These are phyloP conservation scores for Minunthozetes semirufus DNA, from an alignment of 2,888 invertebrate genomes.

Conservation along the genomic window DNA sequence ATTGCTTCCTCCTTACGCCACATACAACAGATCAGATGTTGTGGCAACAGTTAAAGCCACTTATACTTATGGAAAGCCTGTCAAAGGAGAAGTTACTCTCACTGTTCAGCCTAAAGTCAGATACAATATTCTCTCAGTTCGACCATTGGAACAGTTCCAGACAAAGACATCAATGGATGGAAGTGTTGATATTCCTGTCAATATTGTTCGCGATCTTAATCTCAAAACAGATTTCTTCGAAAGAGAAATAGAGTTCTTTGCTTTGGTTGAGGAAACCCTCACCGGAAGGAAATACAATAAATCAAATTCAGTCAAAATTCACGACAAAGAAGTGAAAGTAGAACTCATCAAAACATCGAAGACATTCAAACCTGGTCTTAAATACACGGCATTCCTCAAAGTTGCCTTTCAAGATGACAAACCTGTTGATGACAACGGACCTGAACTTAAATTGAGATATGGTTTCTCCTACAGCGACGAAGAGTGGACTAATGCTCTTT, in stretches of 20 bases:
- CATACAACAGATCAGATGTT: slow-evolving; percentile 70
- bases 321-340: slow-evolving; percentile 68
- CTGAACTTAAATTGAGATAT: slow-evolving; percentile 57
- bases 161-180: slow-evolving; percentile 55
- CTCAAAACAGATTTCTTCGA: slow-evolving; percentile 68
- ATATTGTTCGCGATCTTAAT: slow-evolving; percentile 65
- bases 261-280: slow-evolving; percentile 79
- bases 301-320: slow-evolving; percentile 64
- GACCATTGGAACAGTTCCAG: slow-evolving; percentile 43
- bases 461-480: slow-evolving; percentile 59
- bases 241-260: slow-evolving; percentile 73
- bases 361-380: slow-evolving; percentile 79
- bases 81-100: slow-evolving; percentile 75
- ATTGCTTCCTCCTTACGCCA: slow-evolving; percentile 70
- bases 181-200: slow-evolving; percentile 69
- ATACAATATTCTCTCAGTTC: slow-evolving; percentile 40
- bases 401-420: slow-evolving; percentile 63
- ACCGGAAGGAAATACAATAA: slow-evolving; percentile 77
- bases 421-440: slow-evolving; percentile 57
- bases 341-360: slow-evolving; percentile 71
- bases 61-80: slow-evolving; percentile 63
- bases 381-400: slow-evolving; percentile 72
- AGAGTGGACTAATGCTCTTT: slow-evolving; percentile 53
- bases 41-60: slow-evolving; percentile 66
- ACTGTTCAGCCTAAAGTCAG: slow-evolving; percentile 71